Evolutionary conservation across 2,888 invertebrate genomes (phyloP).

Genomic region (Aleiodes testaceus): DNA sequence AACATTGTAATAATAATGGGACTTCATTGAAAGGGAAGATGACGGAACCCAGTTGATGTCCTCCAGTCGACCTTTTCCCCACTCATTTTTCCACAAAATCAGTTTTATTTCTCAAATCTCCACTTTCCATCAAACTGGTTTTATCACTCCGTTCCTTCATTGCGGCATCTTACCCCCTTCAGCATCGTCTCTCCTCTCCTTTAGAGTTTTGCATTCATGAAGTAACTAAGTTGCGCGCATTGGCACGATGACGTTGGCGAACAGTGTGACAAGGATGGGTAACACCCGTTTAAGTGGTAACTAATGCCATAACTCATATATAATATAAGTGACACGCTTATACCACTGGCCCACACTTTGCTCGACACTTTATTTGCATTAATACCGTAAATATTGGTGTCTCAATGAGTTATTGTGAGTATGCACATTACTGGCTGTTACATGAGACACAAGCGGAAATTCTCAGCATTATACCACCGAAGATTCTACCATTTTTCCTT

Average conservation of each 20-base stretch:
- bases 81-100: no score
- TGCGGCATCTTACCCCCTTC: conserved; percentile 15
- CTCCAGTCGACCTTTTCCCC: conserved; percentile 28
- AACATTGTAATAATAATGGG: neutral
- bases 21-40: conserved; percentile 24
- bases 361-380: conserved; percentile 3
- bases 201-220: neutral
- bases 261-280: conserved; percentile 24
- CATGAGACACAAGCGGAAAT: no score
- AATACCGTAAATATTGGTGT: conserved; percentile 10
- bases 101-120: neutral
- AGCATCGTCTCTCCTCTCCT: no score
- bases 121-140: conserved; percentile 34
- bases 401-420: neutral
- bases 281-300: conserved; percentile 19
- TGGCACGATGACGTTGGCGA: conserved; percentile 26
- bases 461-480: no score
- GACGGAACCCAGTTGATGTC: conserved; percentile 23
- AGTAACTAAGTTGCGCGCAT: neutral
- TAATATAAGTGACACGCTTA: conserved; percentile 30
- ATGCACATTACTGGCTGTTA: neutral
- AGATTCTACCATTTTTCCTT: no score
- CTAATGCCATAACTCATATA: conserved; percentile 33
- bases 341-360: conserved; percentile 22
- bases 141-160: conserved; percentile 20